Base-by-base conservation (phyloP, 2,797 vertebrate species). In the Oreortyx pictus region DNA sequence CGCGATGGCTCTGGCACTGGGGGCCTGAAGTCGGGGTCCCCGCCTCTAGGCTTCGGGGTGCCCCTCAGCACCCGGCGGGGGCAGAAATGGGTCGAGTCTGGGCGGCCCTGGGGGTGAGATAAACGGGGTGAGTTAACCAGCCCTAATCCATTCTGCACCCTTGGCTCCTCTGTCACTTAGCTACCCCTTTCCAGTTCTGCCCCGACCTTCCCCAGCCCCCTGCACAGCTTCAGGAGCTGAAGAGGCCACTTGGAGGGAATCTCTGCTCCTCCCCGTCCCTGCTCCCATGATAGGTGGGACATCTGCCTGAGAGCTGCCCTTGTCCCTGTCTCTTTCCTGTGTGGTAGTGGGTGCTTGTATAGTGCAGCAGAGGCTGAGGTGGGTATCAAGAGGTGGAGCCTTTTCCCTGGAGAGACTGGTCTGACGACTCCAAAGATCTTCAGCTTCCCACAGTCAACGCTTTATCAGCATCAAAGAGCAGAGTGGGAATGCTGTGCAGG, bases 241-340 rank as follows among this genome's bases (percentile, higher is more conserved):
- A 49, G 33, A 33, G 9, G 22, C 43, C n/a, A 23, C 3, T n/a
- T 0, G 0, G 37, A 47, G 15, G 8, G 17, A 72, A 11, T 7
- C 41, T 75, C 61, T 14, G 3, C 17, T 72, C 4, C 14, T 86
- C 25, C 19, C 1, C 6, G 27, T 19, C 39, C 29, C 11, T 19
- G 13, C 29, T 64, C 39, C 15, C 39, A 29, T 8, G 27, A 19
- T 39, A 41, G 1, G 19, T 33, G 25, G 77, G 68, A 8, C 2
- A 2, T 23, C 52, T 67, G 67, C 5, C 47, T 88, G 83, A 92
- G 90, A 91, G 91, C 35, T 86, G 27, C 39, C 18, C 15, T 90
- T 81, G 47, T 64, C 9, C 20, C 4, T 18, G 13, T 9, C 11
- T 68, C 77, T 67, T 81, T 73, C 46, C 87, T 72, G 46, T 64